Conservation (phyloP, 2,888 invertebrate species). For the Parnassius apollo region DNA sequence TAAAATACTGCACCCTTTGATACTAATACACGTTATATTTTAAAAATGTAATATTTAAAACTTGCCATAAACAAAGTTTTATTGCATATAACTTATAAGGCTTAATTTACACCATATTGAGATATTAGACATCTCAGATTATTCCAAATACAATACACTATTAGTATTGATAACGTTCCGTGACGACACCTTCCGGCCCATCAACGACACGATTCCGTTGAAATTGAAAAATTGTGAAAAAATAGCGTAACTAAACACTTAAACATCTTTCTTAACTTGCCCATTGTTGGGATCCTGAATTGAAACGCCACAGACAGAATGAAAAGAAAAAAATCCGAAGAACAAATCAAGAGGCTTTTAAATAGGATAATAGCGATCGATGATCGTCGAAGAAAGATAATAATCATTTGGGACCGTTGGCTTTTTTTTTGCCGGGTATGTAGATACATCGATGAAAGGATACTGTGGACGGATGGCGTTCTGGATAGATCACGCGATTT, state of each 20-base stretch:
- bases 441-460: slow-evolving; percentile 62
- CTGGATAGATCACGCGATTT: slow-evolving; percentile 66
- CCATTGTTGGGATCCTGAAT: slow-evolving; percentile 72
- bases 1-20: too few species aligned
- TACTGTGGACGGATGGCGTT: slow-evolving; percentile 62
- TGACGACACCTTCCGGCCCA: slow-evolving; percentile 79
- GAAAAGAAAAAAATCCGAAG: slow-evolving; percentile 63
- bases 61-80: too few species aligned
- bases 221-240: slow-evolving; percentile 79
- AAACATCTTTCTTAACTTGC: slow-evolving; percentile 79
- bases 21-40: too few species aligned
- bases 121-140: slow-evolving; percentile 31
- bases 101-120: background rate
- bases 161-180: slow-evolving; percentile 71
- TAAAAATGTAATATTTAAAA: too few species aligned
- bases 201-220: slow-evolving; percentile 72
- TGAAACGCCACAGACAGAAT: slow-evolving; percentile 73
- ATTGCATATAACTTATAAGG: too few species aligned
- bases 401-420: slow-evolving; percentile 73
- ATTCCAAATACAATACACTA: slow-evolving; percentile 45
- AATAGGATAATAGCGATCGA: slow-evolving; percentile 80
- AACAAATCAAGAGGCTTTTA: slow-evolving; percentile 80
- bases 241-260: slow-evolving; percentile 79
- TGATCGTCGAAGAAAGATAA: slow-evolving; percentile 78
- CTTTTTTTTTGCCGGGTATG: slow-evolving; percentile 57